Conservation (phyloP, 2,888 invertebrate species). For the Phasia obesa region DNA sequence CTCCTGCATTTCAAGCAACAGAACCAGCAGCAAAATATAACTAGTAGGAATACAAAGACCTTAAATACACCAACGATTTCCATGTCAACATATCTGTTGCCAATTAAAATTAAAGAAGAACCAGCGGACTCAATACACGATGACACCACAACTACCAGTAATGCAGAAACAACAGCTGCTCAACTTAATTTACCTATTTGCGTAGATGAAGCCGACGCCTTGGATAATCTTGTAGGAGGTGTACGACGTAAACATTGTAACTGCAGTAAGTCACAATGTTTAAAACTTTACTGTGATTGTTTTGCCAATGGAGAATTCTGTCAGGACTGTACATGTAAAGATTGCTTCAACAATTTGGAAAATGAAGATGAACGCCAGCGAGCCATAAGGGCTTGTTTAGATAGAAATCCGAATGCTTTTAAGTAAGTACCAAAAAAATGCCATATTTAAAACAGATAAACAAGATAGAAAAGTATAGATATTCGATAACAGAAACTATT, state of each 20-base stretch:
- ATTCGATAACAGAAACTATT: no score
- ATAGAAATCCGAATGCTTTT: constrained; percentile 98
- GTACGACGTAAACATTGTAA: constrained; percentile 95
- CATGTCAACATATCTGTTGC: constrained; percentile 61
- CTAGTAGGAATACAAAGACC: constrained; percentile 4
- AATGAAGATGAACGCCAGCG: constrained; percentile 97
- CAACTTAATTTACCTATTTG: constrained; percentile 21
- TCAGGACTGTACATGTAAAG: constrained; percentile 97
- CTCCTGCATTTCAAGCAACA: constrained; percentile 43
- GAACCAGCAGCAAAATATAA: constrained; percentile 3
- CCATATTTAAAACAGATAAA: no score
- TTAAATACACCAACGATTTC: constrained; percentile 54
- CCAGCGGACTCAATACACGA: constrained; percentile 39
- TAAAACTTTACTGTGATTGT: constrained; percentile 99
- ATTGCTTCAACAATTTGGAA: constrained; percentile 97
- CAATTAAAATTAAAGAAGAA: constrained; percentile 72
- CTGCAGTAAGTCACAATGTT: constrained; percentile 98
- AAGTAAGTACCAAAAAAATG: constrained; percentile 82
- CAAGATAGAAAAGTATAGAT: no score
- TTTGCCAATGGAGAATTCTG: constrained; percentile 99
- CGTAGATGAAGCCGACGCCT: constrained; percentile 30
- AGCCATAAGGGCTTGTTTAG: constrained; percentile 96
- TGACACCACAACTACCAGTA: constrained; percentile 3
- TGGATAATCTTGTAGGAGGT: constrained; percentile 70
- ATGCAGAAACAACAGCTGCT: neutral